These are phyloP conservation scores for Trisateles emortualis DNA, from an alignment of 2,888 invertebrate species.

Conservation along the genomic window DNA sequence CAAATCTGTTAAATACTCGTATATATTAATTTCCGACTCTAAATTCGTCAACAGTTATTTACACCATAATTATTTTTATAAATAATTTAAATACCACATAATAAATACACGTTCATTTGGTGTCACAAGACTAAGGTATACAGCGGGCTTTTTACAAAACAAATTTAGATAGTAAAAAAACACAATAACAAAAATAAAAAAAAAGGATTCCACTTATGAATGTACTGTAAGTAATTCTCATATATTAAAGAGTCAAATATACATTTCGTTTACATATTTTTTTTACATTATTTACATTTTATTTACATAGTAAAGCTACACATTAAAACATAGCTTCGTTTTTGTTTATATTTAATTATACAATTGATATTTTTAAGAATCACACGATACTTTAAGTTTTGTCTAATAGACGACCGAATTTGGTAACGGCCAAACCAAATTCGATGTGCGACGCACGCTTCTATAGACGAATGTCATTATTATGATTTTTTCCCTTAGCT, in stretches of 20 bases:
- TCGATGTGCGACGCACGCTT: no score
- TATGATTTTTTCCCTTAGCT: no score
- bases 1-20: no score
- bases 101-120: slow-evolving; percentile 60
- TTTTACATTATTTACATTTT: slow-evolving; percentile 74
- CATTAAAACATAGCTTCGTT: slow-evolving; percentile 51
- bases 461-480: no score
- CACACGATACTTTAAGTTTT: no score
- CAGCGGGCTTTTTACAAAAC: slow-evolving; percentile 61
- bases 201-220: slow-evolving; percentile 61
- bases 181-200: slow-evolving; percentile 68
- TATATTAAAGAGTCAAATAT: slow-evolving; percentile 69
- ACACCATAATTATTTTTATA: slow-evolving; percentile 48
- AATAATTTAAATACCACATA: slow-evolving; percentile 53
- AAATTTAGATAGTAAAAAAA: slow-evolving; percentile 47
- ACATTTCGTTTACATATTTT: slow-evolving; percentile 64
- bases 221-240: slow-evolving; percentile 56
- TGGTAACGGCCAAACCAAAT: no score
- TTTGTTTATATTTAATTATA: no score
- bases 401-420: no score
- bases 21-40: slow-evolving; percentile 18
- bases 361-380: no score
- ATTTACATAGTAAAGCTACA: slow-evolving; percentile 62
- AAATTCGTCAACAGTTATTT: slow-evolving; percentile 30
- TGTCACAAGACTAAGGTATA: slow-evolving; percentile 63